These are phyloP conservation scores for Tetranychus truncatus DNA, from an alignment of 2,888 invertebrate species.

Conservation along the genomic window DNA sequence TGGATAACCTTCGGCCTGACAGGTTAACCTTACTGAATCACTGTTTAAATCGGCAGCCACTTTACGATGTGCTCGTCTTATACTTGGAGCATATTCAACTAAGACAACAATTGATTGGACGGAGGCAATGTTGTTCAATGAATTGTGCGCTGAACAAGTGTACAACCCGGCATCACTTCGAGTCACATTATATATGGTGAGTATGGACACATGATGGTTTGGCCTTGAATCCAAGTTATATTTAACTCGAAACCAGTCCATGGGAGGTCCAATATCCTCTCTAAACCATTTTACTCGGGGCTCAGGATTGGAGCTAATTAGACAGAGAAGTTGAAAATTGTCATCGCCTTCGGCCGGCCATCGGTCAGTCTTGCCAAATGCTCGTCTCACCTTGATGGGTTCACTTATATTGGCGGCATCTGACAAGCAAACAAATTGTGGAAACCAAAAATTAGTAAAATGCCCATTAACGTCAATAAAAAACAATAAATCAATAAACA, in stretches of 20 bases:
- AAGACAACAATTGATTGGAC: slow-evolving; percentile 8
- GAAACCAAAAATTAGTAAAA: no score
- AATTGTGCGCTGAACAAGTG: slow-evolving; percentile 13
- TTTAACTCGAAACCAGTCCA: slow-evolving; percentile 20
- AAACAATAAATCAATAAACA: no score
- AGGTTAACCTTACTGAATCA: slow-evolving; percentile 10
- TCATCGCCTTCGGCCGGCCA: slow-evolving; percentile 16
- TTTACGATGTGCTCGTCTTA: slow-evolving; percentile 3
- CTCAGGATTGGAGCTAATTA: slow-evolving; percentile 17
- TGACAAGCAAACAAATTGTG: not conserved
- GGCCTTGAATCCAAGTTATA: not conserved
- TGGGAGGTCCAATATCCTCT: slow-evolving; percentile 12
- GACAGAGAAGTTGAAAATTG: slow-evolving; percentile 17
- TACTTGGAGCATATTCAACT: slow-evolving; percentile 14
- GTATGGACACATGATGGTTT: slow-evolving; percentile 7
- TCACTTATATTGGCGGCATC: not conserved
- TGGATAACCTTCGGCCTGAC: slow-evolving; percentile 17
- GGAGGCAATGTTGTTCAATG: not conserved
- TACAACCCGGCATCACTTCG: slow-evolving; percentile 16
- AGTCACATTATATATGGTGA: slow-evolving; percentile 14
- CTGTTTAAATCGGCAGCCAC: slow-evolving; percentile 12
- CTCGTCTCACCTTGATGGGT: not conserved
- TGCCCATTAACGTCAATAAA: no score
- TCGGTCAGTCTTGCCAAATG: not conserved
- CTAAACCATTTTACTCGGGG: slow-evolving; percentile 16